Evolutionary conservation across 2,888 invertebrate genomes (phyloP), one percentile per base, ranked within the genome.

Genomic region (Agrotis ipsilon): DNA sequence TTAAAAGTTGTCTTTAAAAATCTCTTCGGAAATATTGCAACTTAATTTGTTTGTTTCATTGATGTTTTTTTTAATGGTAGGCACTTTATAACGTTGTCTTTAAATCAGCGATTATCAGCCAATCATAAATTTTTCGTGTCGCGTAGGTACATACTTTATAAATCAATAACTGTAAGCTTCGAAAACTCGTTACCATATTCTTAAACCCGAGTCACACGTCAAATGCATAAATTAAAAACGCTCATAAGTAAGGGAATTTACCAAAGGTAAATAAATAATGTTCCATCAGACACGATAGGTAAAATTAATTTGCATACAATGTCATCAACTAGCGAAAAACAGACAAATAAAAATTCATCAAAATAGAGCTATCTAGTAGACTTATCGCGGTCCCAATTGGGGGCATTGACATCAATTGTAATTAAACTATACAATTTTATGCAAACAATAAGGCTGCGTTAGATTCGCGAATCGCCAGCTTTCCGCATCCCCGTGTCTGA

Each of bases 401-500:
- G 82, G 73, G 52, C 76, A 75, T 67, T 85, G 83, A 85, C 85
- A 78, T 61, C 58, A 58, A 58, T 75, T 71, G 32, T 68, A 76
- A 78, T 74, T 75, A 69, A 76, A 73, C 55, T 59, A 63, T 45
- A 55, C 16, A 3, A 46, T 64, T 83, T 68, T 68, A 76, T 75
- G 61, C 61, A 74, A 76, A 80, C 78, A 83, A 81, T 70, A 74
- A 82, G 76, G 43, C 77, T 77, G 83, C 74, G 77, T 82, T 85
- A 82, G 81, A 86, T 87, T 86, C 81, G 88, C 86, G 84, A 85
- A 82, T 78, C 72, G 11, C 81, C 79, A 80, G 83, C 87, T 91
- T 89, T 90, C 88, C 90, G 91, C 90, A 89, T 88, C 91, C 87
- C 88, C 83, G 89, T 93, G 91, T 92, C 92, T 88, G 90, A 89